Evolutionary conservation across 2,113 vertebrate species (phyloP), one percentile per base, ranked within the genome.

Genomic region (Pangasianodon gigas): DNA sequence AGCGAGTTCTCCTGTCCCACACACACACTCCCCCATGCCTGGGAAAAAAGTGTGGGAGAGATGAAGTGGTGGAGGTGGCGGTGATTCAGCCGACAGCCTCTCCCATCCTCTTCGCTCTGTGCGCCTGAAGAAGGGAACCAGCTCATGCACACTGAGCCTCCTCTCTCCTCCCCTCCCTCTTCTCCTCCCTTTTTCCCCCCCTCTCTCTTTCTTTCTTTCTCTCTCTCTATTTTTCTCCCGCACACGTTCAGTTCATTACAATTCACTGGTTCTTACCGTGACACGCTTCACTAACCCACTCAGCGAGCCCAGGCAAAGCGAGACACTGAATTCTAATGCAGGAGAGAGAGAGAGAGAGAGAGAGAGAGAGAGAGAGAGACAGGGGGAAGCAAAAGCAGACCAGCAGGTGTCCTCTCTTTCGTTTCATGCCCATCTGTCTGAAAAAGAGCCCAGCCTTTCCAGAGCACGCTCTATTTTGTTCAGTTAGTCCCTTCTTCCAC

Each of bases 291-390:
- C 93, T 95, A 95, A 94, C 93, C 94, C 90, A 94, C 95, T 94
- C 94, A 94, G 84, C 19, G 90, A 95, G 93, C 93, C 92, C 65
- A 92, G 92, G 93, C 91, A 37, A 89, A 94, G 93, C 91, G 91
- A 94, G 92, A 93, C 93, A 93, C 94, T 92, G 95, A 95, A 96
- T 96, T 92, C 89, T 94, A 96, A 96, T 95, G 91, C 91, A 89
- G 65, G 91, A 86, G 62, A 54, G n/a, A 81, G 86, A 85, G 81
- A 84, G 90, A 41, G 84, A 91, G 89, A 85, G 71, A 86, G 54
- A 89, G 75, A 86, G 24, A 89, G 87, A 75, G 60, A 86, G 51
- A 84, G 71, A 90, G 52, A 41, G 21, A 85, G 71, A 90, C 44
- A 41, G 21, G 86, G 75, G 89, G 71, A 87, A 92, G 91, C 83